Conservation (phyloP, 2,797 vertebrate species). For the Leucoraja ocellata region DNA sequence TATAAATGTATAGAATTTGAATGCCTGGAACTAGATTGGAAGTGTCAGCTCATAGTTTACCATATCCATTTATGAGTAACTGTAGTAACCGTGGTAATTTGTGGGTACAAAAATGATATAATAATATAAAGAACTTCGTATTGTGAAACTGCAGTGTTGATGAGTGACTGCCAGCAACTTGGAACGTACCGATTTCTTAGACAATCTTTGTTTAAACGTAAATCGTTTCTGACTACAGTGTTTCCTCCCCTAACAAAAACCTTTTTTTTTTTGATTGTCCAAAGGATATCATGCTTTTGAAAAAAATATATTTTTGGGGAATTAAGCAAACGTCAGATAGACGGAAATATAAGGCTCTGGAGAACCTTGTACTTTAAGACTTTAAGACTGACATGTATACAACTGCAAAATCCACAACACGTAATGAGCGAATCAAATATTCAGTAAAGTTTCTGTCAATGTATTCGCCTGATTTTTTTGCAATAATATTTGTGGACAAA, state of each 20-base stretch:
- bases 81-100: too few relatives aligned
- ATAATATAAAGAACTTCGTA: too few relatives aligned
- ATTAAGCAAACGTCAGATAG: background rate
- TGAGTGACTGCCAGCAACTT: background rate
- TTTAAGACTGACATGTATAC: constrained; percentile 26
- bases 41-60: background rate
- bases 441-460: background rate
- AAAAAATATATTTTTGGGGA: background rate
- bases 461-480: background rate
- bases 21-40: background rate
- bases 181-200: background rate
- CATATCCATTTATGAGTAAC: too few relatives aligned
- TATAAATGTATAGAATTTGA: background rate
- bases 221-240: background rate
- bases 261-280: background rate
- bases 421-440: background rate
- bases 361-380: constrained; percentile 3
- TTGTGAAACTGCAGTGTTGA: background rate
- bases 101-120: too few relatives aligned
- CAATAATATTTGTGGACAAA: background rate
- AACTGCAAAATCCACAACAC: background rate
- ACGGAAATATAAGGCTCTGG: background rate
- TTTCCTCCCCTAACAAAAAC: background rate
- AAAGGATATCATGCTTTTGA: background rate
- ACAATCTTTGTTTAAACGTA: background rate